Base-by-base conservation (phyloP, 2,888 invertebrate genomes). In the Brachypalpus laphriformis region DNA sequence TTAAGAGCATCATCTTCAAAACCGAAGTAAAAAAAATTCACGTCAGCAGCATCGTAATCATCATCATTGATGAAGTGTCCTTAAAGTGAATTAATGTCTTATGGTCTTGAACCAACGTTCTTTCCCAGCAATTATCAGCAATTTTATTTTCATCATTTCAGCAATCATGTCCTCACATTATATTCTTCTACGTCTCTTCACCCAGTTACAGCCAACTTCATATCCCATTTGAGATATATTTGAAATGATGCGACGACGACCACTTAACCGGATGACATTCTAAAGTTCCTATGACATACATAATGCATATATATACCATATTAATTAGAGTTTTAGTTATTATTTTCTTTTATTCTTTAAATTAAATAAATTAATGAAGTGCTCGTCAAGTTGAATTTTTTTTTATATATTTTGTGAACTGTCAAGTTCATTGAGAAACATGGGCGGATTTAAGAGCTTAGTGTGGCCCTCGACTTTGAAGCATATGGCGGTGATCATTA, bases 181-280 rank as follows among this genome's bases (percentile, higher is more conserved):
- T 42, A 14, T 42, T 25, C 25, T 25, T 25, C 6, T 45, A 7
- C n/a, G 1, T 56, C 34, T 56, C 18, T 56, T 56, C 56, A 4
- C 18, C 28, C 6, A 54, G 16, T 28, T 16, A 18, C 3, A 45
- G 28, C 56, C 40, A 28, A 54, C 59, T 63, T 70, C 28, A 74
- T 42, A 51, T 51, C 20, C 16, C 57, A 71, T 65, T 77, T 77
- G 70, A 82, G 70, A 42, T 82, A 61, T 20, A 75, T 82, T 76
- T 76, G 57, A 71, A 77, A 82, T 82, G 47, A 78, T 83, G 72
- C 63, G 74, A 68, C 18, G 74, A 34, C 25, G 25, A 34, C 71
- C 77, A 82, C 82, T 82, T 77, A 82, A 66, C 77, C 82, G 66
- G 77, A 66, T 82, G 82, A 72, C 77, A 82, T 40, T 77, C 54